These are phyloP conservation scores for Brachionus sp. DNA, from an alignment of 1,140 invertebrate species.

Conservation along the genomic window DNA sequence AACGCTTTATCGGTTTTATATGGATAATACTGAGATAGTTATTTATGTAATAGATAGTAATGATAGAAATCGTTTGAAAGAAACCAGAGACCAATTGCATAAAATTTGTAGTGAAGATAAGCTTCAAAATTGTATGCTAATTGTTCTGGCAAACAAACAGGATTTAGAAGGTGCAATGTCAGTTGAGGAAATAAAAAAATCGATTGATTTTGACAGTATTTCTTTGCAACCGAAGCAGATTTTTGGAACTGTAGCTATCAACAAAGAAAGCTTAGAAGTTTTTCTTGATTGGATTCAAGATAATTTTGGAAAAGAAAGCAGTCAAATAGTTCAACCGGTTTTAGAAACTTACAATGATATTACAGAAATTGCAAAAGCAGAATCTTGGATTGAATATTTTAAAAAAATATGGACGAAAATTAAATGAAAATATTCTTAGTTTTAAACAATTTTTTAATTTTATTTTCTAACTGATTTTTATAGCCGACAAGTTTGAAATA, in stretches of 20 bases:
- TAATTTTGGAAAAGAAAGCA: not conserved
- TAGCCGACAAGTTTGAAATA: too few relatives aligned
- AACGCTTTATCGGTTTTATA: constrained; percentile 55
- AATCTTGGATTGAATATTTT: not conserved
- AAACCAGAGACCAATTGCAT: constrained; percentile 52
- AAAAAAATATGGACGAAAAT: not conserved
- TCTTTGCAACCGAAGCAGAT: not conserved
- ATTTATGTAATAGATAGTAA: constrained; percentile 55
- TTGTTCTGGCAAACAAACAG: constrained; percentile 40
- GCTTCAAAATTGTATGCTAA: constrained; percentile 70
- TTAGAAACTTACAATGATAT: not conserved
- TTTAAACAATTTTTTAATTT: too few relatives aligned
- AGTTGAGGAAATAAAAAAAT: constrained; percentile 74
- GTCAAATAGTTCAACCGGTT: not conserved
- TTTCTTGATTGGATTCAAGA: constrained; percentile 3
- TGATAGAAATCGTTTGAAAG: constrained; percentile 53
- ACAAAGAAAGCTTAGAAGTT: not conserved
- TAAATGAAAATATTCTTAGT: too few relatives aligned
- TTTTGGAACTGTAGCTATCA: not conserved
- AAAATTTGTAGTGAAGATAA: constrained; percentile 45
- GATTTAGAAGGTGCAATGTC: not conserved
- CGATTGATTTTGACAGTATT: not conserved
- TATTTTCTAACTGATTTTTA: too few relatives aligned
- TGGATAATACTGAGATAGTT: constrained; percentile 54
- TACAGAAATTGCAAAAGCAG: not conserved